Evolutionary conservation across 2,113 vertebrate species (phyloP), one percentile per base, ranked within the genome.

Genomic region (Plectropomus leopardus): DNA sequence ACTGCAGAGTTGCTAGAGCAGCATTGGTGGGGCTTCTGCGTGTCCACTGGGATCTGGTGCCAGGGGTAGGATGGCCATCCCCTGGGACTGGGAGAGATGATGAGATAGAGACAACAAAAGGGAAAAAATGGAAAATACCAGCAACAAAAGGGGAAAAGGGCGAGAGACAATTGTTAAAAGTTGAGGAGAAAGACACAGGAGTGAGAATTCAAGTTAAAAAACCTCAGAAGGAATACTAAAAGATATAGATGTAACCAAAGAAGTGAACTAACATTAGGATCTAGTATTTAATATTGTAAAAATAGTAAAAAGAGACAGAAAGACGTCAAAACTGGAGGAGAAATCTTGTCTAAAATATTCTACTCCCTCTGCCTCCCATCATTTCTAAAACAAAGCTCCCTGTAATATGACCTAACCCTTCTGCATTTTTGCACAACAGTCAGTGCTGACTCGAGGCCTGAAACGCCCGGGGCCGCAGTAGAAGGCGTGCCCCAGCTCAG

Each of bases 401-500:
- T 85, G 65, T 76, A 47, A 79, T 61, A 86, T 90, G 83, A 92
- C 82, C 87, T 81, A 42, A 76, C 21, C 76, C 68, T 61, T 58
- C 48, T 76, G 36, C 58, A 74, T 66, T 76, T 78, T 60, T 65
- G 30, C 79, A 73, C 74, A 87, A 28, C 81, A 74, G 76, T 81
- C 86, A 70, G 80, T 9, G 30, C 77, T 82, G 60, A 77, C 73
- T 60, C 13, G 48, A 85, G 85, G 86, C 87, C 87, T 4, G 57
- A 64, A 55, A 40, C 36, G 93, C 94, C 85, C 26, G 76, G 85
- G 91, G 94, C 90, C 53, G 74, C 66, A 88, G 89, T 88, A 51
- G 72, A 85, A 85, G 87, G 88, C 79, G 72, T 82, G 86, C 90
- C 91, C 92, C 86, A 92, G 92, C 88, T 93, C 91, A 94, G 94